Evolutionary conservation across 30 jellyfish, hydroid and myxozoan species (phyloP), one percentile per base, ranked within the genome.

Genomic region (Turritopsis dohrnii): DNA sequence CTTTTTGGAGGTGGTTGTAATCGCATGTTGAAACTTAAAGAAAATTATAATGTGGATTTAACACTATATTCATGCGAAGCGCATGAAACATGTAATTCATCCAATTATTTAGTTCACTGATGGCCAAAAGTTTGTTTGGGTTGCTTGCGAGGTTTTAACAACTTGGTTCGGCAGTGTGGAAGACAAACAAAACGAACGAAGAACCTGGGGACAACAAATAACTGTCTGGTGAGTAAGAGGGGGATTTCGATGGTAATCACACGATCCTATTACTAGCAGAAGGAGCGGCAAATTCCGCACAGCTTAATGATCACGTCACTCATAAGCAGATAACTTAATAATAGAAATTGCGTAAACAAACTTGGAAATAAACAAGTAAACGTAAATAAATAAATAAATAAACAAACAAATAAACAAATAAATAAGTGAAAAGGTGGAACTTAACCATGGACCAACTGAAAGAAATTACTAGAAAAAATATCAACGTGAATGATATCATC

Each of bases 1-100:
- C 66, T 54, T 74, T 88, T 80, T 89, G 88, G 30, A 94, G 53
- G 19, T 83, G 88, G 8, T 28, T 79, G 24, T 84, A 74, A 24
- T 89, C 53, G 52, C 84, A 41, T 71, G 18, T 28, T 3, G 52
- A 81, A 54, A 79, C 98, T 92, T 30, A 8, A 31, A 5, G 13
- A 41, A 41, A 41, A 41, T n/a, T n/a, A 41, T 41, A 41, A 41
- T 41, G 13, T 13, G 5, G 60, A 41, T 41, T 41, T 41, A n/a
- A n/a, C n/a, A n/a, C n/a, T n/a, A n/a, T n/a, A n/a, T n/a, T n/a
- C n/a, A n/a, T n/a, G n/a, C n/a, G n/a, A n/a, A n/a, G n/a, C n/a
- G n/a, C n/a, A n/a, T n/a, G n/a, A n/a, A n/a, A n/a, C n/a, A n/a
- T n/a, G n/a, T n/a, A n/a, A n/a, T n/a, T n/a, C n/a, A n/a, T n/a